Percentiles rank a stretch among this genome's conserved stretches.
These are phyloP conservation scores for Lycia hirtaria DNA, from an alignment of 2,888 invertebrate genomes.

Conservation along the genomic window DNA sequence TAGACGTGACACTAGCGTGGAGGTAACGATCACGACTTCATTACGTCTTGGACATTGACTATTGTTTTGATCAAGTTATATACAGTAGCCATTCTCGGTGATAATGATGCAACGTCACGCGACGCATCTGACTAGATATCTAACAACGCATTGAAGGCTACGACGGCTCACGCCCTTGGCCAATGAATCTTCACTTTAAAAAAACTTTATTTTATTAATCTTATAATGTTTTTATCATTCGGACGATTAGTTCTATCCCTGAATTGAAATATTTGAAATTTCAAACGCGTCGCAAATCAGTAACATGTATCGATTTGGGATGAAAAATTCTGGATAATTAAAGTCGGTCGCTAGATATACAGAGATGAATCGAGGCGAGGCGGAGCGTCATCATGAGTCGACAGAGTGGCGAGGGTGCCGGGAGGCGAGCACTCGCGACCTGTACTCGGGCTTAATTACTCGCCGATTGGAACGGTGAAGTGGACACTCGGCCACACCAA, in stretches of 20 bases:
- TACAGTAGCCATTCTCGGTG: conserved; percentile 32
- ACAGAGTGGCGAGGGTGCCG: conserved; percentile 46
- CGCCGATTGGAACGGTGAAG: conserved; percentile 81
- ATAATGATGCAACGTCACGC: conserved; percentile 62
- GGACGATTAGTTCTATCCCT: no score
- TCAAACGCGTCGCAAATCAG: no score
- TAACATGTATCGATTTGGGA: no score
- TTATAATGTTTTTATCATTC: no score
- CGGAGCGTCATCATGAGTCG: conserved; percentile 38
- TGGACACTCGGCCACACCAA: conserved; percentile 79
- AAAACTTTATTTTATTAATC: no score
- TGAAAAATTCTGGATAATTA: no score
- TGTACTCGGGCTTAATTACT: conserved; percentile 74
- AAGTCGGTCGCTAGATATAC: not conserved
- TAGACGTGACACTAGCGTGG: conserved; percentile 46
- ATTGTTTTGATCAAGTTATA: conserved; percentile 34
- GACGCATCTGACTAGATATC: conserved; percentile 58
- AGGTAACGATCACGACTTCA: conserved; percentile 31
- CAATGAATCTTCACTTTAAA: conserved; percentile 67
- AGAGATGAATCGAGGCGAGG: not conserved
- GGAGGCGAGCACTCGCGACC: conserved; percentile 47
- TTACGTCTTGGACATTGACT: conserved; percentile 9
- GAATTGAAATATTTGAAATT: no score
- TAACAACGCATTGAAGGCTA: conserved; percentile 64
- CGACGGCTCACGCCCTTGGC: conserved; percentile 63